Percentiles rank a stretch among this genome's conserved stretches.
Evolutionary conservation across 2,113 vertebrate species (phyloP).

Genomic region (Psammodynastes pulverulentus): DNA sequence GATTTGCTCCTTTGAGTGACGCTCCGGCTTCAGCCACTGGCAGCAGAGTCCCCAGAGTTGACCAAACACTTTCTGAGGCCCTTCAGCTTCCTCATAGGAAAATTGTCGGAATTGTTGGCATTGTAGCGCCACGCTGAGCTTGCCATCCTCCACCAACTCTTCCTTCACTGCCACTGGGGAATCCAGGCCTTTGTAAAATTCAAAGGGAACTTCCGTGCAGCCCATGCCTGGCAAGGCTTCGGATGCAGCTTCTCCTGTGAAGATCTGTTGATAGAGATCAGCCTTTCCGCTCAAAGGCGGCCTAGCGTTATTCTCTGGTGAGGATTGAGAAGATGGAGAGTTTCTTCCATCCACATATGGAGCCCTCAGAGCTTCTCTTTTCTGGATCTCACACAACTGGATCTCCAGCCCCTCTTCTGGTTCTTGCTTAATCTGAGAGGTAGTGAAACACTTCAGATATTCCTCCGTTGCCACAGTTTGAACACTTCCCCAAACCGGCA

Average conservation of each 20-base stretch:
- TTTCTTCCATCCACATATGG: background rate
- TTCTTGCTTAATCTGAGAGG: conserved; percentile 7
- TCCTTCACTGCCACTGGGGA: background rate
- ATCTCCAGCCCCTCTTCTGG: background rate
- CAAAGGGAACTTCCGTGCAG: background rate
- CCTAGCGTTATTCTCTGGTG: background rate
- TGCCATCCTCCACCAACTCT: background rate
- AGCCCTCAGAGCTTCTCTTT: background rate
- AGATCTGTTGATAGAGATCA: background rate
- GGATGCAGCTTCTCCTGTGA: background rate
- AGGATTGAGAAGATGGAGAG: background rate
- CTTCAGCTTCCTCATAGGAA: background rate
- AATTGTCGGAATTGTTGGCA: conserved; percentile 19
- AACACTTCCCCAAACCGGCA: background rate
- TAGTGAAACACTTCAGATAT: background rate
- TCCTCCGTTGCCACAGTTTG: background rate
- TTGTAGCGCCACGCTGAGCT: background rate
- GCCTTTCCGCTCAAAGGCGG: background rate
- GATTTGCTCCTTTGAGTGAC: conserved; percentile 12
- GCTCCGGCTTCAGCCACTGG: conserved; percentile 7
- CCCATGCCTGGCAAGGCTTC: too few species aligned
- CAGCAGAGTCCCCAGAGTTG: conserved; percentile 6
- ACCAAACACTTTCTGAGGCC: background rate
- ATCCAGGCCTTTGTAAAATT: background rate
- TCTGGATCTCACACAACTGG: background rate